A percentile compares a stretch with the other conserved stretches of the same genome.
Conservation (phyloP, 2,113 vertebrate genomes). For the Daubentonia madagascariensis region DNA sequence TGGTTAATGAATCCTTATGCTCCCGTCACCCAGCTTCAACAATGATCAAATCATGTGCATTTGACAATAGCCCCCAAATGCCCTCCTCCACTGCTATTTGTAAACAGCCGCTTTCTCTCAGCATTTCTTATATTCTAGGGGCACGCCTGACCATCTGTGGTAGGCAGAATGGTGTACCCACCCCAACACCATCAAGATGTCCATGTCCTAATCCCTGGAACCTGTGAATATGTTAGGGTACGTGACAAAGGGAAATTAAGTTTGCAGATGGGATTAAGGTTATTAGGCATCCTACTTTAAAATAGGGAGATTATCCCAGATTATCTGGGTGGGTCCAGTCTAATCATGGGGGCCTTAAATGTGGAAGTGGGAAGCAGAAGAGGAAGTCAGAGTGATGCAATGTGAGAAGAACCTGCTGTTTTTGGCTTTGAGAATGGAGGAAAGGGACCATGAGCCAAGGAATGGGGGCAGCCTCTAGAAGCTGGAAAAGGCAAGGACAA, state of each 20-base stretch:
- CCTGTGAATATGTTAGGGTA: neutral
- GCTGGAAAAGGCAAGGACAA: neutral
- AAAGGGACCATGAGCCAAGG: neutral
- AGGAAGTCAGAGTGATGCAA: neutral
- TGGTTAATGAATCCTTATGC: neutral
- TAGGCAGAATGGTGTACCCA: neutral
- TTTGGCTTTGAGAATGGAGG: neutral
- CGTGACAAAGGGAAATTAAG: neutral
- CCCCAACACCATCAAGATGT: neutral
- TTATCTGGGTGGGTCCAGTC: neutral
- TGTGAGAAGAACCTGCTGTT: neutral
- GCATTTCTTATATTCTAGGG: neutral
- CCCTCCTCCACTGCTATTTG: neutral
- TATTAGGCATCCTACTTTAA: neutral
- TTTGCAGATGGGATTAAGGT: neutral
- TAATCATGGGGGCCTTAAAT: neutral
- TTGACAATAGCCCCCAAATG: neutral
- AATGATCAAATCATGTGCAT: too few species aligned
- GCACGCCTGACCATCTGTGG: neutral
- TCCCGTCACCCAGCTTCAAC: neutral
- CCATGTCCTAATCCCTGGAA: neutral
- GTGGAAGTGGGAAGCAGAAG: neutral
- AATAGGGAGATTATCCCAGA: conserved; percentile 26
- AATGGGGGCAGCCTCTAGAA: neutral
- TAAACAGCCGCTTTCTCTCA: neutral